Conservation (phyloP, 1,140 invertebrate genomes). For the Drosophila tropicalis region DNA sequence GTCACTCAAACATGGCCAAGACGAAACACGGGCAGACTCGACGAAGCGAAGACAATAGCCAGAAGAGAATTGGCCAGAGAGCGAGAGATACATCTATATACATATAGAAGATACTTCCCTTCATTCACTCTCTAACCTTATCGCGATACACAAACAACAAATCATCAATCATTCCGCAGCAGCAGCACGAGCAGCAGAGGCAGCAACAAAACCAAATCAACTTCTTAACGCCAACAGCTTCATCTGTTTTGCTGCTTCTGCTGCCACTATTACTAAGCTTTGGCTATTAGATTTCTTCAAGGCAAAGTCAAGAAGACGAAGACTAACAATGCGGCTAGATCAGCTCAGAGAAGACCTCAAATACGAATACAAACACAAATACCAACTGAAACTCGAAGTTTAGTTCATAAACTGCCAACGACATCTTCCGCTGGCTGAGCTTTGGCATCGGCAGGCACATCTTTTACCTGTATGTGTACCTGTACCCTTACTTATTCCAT, state of each 20-base stretch:
- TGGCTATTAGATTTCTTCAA: constrained; percentile 54
- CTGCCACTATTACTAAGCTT: constrained; percentile 12
- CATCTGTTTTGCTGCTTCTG: constrained; percentile 33
- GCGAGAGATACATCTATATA: constrained; percentile 3
- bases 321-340: constrained; percentile 12
- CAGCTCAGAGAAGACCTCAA: constrained; percentile 13
- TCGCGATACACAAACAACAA: constrained; percentile 60
- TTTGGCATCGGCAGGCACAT: constrained; percentile 14
- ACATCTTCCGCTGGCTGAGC: constrained; percentile 39
- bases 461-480: constrained; percentile 22
- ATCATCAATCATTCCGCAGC: constrained; percentile 70
- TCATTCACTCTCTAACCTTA: constrained; percentile 49
- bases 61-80: constrained; percentile 29
- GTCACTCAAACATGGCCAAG: constrained; percentile 62
- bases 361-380: background rate
- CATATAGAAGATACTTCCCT: background rate
- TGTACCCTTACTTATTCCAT: constrained; percentile 36
- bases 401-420: constrained; percentile 49
- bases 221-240: constrained; percentile 72
- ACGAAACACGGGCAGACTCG: constrained; percentile 10
- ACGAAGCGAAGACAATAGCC: constrained; percentile 57
- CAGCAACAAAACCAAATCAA: constrained; percentile 62
- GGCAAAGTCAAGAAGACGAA: constrained; percentile 22
- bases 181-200: constrained; percentile 32
- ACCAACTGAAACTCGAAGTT: constrained; percentile 28